phyloP scores from a whole-genome alignment of 1,140 invertebrate genomes.

The Thalassaphorura encarpata region DNA sequence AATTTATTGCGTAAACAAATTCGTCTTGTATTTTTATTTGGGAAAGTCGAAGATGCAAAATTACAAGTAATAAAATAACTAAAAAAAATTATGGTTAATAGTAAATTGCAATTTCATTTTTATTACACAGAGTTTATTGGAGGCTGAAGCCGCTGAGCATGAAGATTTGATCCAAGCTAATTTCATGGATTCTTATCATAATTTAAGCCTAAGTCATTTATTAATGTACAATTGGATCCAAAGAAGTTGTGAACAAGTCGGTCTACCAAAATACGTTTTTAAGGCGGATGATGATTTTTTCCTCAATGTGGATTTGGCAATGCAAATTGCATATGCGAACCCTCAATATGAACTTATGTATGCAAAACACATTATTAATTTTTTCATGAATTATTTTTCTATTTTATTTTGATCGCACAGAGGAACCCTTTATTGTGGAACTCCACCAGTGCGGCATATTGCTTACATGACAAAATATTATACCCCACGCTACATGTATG shows the following conservation, averaged over 20 bases:
- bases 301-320: slow-evolving; percentile 52
- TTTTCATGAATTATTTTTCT: not conserved
- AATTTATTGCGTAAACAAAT: not conserved
- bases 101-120: not conserved
- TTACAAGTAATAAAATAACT: not conserved
- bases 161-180: slow-evolving; percentile 62
- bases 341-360: slow-evolving; percentile 6
- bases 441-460: slow-evolving; percentile 1
- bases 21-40: slow-evolving; percentile 9
- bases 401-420: not conserved
- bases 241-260: not conserved
- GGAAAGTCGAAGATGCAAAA: not conserved
- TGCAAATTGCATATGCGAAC: not conserved
- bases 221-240: slow-evolving; percentile 73
- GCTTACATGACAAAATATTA: slow-evolving; percentile 18
- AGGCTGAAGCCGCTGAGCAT: slow-evolving; percentile 52
- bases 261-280: slow-evolving; percentile 50
- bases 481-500: slow-evolving; percentile 12
- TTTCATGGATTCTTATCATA: slow-evolving; percentile 72
- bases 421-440: slow-evolving; percentile 10
- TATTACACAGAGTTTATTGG: not conserved
- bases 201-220: slow-evolving; percentile 73
- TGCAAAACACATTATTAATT: too few species aligned
- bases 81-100: not conserved
- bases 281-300: slow-evolving; percentile 89